These are phyloP conservation scores for Clusia tigrina DNA, from an alignment of 2,888 invertebrate species.

Conservation along the genomic window DNA sequence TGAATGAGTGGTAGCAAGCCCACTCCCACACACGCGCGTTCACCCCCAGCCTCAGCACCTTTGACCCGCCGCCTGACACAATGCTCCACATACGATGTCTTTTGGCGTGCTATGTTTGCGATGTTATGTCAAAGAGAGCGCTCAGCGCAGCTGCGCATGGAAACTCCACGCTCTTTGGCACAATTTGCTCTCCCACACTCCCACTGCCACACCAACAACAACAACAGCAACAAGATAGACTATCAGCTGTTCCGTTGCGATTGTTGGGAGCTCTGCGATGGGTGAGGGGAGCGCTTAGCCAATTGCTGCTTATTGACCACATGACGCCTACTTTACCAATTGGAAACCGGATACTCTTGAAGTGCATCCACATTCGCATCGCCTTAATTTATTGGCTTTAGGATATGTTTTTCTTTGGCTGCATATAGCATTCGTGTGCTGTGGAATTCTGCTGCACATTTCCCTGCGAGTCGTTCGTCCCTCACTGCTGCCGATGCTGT, in stretches of 20 bases:
- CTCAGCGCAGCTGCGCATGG: constrained; percentile 32
- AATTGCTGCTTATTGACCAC: constrained; percentile 1
- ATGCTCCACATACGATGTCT: constrained; percentile 58
- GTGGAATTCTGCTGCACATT: background rate
- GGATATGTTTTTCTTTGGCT: background rate
- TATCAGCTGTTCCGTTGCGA: background rate
- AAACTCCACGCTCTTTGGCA: background rate
- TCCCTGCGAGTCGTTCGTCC: background rate
- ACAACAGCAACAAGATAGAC: background rate
- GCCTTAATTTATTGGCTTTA: constrained; percentile 20
- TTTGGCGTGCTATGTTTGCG: constrained; percentile 14
- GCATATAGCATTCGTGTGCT: background rate
- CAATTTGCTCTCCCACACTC: background rate
- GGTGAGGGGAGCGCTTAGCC: background rate
- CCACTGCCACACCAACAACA: constrained; percentile 1
- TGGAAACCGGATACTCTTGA: background rate
- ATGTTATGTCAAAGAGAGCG: constrained; percentile 34
- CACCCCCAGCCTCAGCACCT: constrained; percentile 18
- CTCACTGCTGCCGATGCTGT: background rate
- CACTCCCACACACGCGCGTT: background rate
- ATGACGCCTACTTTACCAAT: background rate
- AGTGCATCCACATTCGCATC: constrained; percentile 10
- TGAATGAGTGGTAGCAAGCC: constrained; percentile 19
- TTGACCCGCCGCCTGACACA: constrained; percentile 59
- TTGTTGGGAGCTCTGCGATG: background rate